Evolutionary conservation across 2,113 vertebrate genomes (phyloP).

Genomic region (Triplophysa siluroides): DNA sequence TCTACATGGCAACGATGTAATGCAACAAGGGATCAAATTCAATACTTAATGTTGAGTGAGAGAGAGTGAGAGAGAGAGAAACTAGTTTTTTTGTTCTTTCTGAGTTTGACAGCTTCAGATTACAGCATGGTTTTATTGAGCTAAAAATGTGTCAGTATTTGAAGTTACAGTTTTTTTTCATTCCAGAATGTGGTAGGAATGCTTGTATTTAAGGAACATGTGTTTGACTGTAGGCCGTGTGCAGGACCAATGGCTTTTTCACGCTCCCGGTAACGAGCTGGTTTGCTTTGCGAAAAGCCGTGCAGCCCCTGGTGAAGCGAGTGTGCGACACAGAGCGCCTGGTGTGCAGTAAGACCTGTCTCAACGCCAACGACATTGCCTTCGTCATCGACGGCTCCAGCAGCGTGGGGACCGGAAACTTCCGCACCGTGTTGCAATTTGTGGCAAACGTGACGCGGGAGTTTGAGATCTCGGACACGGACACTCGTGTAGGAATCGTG

Average conservation of each 20-base stretch:
- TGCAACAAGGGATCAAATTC: no score
- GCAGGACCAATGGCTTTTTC: slow-evolving; percentile 89
- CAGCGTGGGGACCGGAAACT: slow-evolving; percentile 92
- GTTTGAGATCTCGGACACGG: slow-evolving; percentile 95
- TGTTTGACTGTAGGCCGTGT: slow-evolving; percentile 82
- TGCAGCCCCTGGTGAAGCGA: slow-evolving; percentile 88
- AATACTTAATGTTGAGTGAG: no score
- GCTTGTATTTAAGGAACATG: no score
- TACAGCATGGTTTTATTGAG: no score
- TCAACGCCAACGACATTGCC: slow-evolving; percentile 93
- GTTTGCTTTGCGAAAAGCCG: slow-evolving; percentile 85
- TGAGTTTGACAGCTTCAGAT: no score
- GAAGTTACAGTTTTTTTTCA: no score
- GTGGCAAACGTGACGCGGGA: slow-evolving; percentile 92
- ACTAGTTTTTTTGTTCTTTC: no score
- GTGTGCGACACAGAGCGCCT: slow-evolving; percentile 86
- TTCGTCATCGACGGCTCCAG: slow-evolving; percentile 97
- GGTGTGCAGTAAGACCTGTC: slow-evolving; percentile 95
- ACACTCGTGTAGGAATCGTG: slow-evolving; percentile 88
- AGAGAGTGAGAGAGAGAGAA: no score
- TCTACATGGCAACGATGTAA: not conserved
- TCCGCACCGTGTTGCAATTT: slow-evolving; percentile 93
- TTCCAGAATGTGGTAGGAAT: no score
- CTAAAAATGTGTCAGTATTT: no score
- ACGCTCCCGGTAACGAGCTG: slow-evolving; percentile 87